A percentile compares a stretch with the other conserved stretches of the same genome.
These are phyloP conservation scores for Sebastes minor DNA, from an alignment of 2,797 vertebrate genomes.

Conservation along the genomic window DNA sequence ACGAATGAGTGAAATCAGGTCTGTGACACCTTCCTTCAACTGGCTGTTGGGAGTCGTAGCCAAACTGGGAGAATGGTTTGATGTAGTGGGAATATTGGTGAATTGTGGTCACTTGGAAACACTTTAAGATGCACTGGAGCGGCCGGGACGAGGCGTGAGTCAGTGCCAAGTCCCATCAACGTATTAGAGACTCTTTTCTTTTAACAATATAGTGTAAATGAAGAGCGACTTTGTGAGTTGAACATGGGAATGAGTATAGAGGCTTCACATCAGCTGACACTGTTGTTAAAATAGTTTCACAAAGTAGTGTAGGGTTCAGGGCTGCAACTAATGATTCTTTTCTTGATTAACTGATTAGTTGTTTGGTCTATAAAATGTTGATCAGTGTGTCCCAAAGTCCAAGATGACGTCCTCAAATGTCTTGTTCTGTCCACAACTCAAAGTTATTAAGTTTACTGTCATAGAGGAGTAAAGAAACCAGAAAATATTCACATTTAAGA, in stretches of 20 bases:
- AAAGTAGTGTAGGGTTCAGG: not conserved
- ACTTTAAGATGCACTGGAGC: not conserved
- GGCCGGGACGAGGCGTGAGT: not conserved
- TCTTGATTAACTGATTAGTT: no score
- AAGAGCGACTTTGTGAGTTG: not conserved
- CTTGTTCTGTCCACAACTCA: no score
- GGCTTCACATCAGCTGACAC: not conserved
- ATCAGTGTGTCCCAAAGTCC: no score
- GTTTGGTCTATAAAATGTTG: no score
- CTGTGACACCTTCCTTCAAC: not conserved
- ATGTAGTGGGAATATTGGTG: not conserved
- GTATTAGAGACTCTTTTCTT: not conserved
- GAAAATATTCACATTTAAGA: no score
- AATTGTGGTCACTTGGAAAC: not conserved
- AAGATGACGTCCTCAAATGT: no score
- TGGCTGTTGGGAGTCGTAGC: not conserved
- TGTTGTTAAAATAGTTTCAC: not conserved
- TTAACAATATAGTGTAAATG: not conserved
- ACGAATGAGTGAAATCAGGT: constrained; percentile 1
- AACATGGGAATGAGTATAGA: not conserved
- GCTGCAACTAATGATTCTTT: not conserved
- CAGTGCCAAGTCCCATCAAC: not conserved
- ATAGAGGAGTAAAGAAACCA: no score
- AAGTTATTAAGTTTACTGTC: no score
- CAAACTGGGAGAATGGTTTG: not conserved